Percentiles rank a stretch among this genome's conserved stretches.
phyloP scores from a whole-genome alignment of 2,797 vertebrate species.

The Lateolabrax maculatus region DNA sequence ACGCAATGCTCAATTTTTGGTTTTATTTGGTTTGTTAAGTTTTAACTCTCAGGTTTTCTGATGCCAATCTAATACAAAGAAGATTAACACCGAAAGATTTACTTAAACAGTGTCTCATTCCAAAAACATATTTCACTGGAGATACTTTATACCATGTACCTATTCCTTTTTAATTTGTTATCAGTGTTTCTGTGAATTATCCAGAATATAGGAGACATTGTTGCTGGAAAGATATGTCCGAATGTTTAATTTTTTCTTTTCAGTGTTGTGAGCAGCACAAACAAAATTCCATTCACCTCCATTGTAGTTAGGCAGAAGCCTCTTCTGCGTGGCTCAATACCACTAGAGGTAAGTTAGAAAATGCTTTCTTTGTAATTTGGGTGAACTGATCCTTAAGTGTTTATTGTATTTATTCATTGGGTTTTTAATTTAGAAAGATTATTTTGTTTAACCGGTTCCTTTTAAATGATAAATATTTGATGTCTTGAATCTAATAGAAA shows the following conservation, averaged over 20 bases:
- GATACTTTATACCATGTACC: too few species aligned
- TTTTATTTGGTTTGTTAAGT: too few species aligned
- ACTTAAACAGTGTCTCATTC: background rate
- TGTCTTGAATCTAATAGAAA: background rate
- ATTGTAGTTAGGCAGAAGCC: background rate
- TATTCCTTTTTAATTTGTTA: too few species aligned
- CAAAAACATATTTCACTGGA: too few species aligned
- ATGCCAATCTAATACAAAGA: background rate
- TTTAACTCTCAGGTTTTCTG: too few species aligned
- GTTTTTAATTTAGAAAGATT: background rate
- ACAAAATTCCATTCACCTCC: background rate
- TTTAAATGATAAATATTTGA: slow-evolving; percentile 13
- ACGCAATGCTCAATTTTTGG: too few species aligned
- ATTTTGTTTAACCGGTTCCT: background rate
- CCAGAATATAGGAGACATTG: background rate
- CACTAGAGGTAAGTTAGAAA: background rate
- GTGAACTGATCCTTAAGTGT: background rate
- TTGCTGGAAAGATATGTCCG: background rate
- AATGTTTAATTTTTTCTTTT: background rate
- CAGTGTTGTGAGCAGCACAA: background rate
- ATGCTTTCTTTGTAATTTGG: slow-evolving; percentile 5
- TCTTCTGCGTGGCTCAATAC: background rate
- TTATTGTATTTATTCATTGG: background rate
- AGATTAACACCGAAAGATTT: too few species aligned
- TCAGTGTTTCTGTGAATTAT: too few species aligned